Evolutionary conservation across 2,797 vertebrate species (phyloP).

Genomic region (Acridotheres tristis): DNA sequence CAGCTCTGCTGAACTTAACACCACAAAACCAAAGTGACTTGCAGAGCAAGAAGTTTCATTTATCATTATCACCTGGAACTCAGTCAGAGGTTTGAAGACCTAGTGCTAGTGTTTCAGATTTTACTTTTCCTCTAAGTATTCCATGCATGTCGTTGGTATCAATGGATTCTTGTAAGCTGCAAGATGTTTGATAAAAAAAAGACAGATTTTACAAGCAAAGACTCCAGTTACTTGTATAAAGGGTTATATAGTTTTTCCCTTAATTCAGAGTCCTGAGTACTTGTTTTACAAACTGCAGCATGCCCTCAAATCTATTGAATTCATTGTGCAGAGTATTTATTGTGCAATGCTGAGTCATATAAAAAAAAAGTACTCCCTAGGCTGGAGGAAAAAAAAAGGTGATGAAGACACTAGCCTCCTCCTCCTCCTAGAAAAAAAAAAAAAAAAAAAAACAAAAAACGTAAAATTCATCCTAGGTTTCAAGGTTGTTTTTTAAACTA

Average conservation of each 20-base stretch:
- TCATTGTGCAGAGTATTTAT: conserved; percentile 5
- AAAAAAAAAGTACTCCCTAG: not conserved
- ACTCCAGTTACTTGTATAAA: not conserved
- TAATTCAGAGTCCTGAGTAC: not conserved
- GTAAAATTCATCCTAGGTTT: not conserved
- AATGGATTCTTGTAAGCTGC: not conserved
- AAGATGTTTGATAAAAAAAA: conserved; percentile 9
- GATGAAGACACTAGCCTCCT: not conserved
- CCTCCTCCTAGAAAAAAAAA: too few species aligned
- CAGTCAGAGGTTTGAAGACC: not conserved
- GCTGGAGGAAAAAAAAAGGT: not conserved
- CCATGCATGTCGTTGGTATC: not conserved
- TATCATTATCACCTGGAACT: not conserved
- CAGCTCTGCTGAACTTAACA: not conserved
- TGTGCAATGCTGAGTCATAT: conserved; percentile 38
- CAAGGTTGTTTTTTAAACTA: not conserved
- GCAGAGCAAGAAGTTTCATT: not conserved
- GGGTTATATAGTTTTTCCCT: not conserved
- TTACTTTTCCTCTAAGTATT: conserved; percentile 14
- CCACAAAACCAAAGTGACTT: not conserved
- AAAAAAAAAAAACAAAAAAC: not conserved
- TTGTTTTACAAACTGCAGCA: conserved; percentile 41
- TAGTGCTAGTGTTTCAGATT: not conserved
- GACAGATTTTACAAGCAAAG: conserved; percentile 20
- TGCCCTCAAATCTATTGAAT: conserved; percentile 28